These are phyloP conservation scores for Eumeta japonica DNA, from an alignment of 1,140 invertebrate species.

Conservation along the genomic window DNA sequence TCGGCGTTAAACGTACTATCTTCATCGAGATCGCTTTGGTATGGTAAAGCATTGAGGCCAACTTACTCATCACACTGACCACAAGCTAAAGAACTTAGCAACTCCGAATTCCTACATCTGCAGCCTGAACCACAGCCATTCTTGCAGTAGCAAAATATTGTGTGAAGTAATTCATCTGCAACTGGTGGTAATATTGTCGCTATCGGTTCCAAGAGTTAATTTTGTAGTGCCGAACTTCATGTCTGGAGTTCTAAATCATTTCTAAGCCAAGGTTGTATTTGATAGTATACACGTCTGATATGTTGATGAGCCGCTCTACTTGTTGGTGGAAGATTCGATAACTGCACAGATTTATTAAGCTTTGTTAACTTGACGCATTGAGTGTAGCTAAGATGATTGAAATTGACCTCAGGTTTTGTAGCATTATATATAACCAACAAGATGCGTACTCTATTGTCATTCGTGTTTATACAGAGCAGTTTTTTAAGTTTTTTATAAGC, in stretches of 20 bases:
- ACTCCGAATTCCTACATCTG: constrained; percentile 27
- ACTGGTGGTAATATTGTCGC: constrained; percentile 22
- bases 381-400: constrained; percentile 23
- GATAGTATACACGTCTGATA: constrained; percentile 38
- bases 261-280: constrained; percentile 42
- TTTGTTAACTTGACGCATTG: constrained; percentile 26
- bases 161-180: constrained; percentile 23
- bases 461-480: constrained; percentile 22
- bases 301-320: constrained; percentile 32
- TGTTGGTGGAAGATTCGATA: constrained; percentile 27
- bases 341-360: constrained; percentile 26
- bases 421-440: constrained; percentile 27
- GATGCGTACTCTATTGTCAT: constrained; percentile 24
- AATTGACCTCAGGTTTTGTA: constrained; percentile 26
- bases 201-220: constrained; percentile 29
- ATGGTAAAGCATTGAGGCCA: constrained; percentile 20
- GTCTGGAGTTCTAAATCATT: constrained; percentile 31
- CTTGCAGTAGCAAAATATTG: constrained; percentile 25
- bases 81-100: constrained; percentile 28
- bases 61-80: too few species aligned
- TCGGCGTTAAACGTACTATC: constrained; percentile 20
- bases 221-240: constrained; percentile 30
- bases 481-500: constrained; percentile 20
- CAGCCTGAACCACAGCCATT: too few species aligned
- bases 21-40: constrained; percentile 17